A percentile compares a stretch with the other conserved stretches of the same genome.
These are phyloP conservation scores for Drosophila nigrodunni DNA, from an alignment of 1,140 invertebrate species.

Conservation along the genomic window DNA sequence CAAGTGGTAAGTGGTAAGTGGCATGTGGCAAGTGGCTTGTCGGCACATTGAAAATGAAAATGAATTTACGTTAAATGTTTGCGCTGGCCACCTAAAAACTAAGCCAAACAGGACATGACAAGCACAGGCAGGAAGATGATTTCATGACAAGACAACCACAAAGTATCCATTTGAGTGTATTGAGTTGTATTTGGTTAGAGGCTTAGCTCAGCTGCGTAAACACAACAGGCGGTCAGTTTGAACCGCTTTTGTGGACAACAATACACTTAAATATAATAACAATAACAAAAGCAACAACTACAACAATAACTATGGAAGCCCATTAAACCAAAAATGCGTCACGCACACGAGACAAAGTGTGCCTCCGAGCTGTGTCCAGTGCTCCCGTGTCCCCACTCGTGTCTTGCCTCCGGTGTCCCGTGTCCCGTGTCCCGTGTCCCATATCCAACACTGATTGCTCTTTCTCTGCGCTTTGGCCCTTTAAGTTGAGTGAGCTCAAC, in stretches of 20 bases:
- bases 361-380: neutral
- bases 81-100: slow-evolving; percentile 33
- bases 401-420: neutral
- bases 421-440: slow-evolving; percentile 14
- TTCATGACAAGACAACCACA: slow-evolving; percentile 39
- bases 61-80: slow-evolving; percentile 73
- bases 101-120: slow-evolving; percentile 56
- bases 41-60: slow-evolving; percentile 60
- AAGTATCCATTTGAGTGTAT: slow-evolving; percentile 61
- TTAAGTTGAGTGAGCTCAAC: slow-evolving; percentile 52
- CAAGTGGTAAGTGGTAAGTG: neutral
- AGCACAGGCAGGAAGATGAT: slow-evolving; percentile 8
- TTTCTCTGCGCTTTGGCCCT: slow-evolving; percentile 9
- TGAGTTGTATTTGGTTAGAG: slow-evolving; percentile 33
- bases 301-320: slow-evolving; percentile 34
- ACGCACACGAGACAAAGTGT: slow-evolving; percentile 57
- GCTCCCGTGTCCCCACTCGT: neutral
- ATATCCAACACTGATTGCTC: neutral
- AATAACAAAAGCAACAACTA: slow-evolving; percentile 23
- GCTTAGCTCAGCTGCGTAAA: slow-evolving; percentile 17
- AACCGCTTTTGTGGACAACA: slow-evolving; percentile 43
- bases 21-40: slow-evolving; percentile 11
- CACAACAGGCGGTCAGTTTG: slow-evolving; percentile 27
- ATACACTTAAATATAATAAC: slow-evolving; percentile 12
- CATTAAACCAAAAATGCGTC: slow-evolving; percentile 75